phyloP scores from a whole-genome alignment of 2,888 invertebrate genomes.

The Atethmia centrago region DNA sequence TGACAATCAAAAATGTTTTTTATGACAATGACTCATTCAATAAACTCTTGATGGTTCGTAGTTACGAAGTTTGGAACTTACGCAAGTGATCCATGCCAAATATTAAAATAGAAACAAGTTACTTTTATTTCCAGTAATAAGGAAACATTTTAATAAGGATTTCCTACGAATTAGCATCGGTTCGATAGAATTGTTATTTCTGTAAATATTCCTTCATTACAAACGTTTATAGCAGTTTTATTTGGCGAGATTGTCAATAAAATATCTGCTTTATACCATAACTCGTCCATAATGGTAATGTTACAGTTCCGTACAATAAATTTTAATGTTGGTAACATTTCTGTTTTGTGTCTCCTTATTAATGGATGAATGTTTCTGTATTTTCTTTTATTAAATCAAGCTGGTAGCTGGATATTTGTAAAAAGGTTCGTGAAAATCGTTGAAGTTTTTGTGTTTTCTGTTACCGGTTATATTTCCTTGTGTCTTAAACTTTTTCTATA shows the following conservation, averaged over 20 bases:
- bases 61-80: constrained; percentile 1
- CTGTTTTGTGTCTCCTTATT: constrained; percentile 64
- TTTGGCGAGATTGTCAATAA: constrained; percentile 71
- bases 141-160: constrained; percentile 51
- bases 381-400: constrained; percentile 57
- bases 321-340: constrained; percentile 62
- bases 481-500: neutral
- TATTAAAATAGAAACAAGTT: constrained; percentile 35
- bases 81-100: constrained; percentile 14
- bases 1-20: neutral
- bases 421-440: constrained; percentile 37
- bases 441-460: constrained; percentile 4
- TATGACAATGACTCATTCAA: constrained; percentile 13
- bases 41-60: neutral
- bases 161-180: constrained; percentile 53
- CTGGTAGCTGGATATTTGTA: constrained; percentile 24
- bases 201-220: constrained; percentile 63
- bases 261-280: constrained; percentile 72
- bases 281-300: constrained; percentile 69
- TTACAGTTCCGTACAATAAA: constrained; percentile 67
- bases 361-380: constrained; percentile 58
- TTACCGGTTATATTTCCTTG: neutral
- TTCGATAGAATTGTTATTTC: constrained; percentile 49
- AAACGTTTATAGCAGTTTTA: constrained; percentile 66
- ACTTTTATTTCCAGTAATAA: constrained; percentile 46